Percentiles rank a stretch among this genome's conserved stretches.
phyloP scores from a whole-genome alignment of 2,797 vertebrate species.

The Rhinophrynus dorsalis region DNA sequence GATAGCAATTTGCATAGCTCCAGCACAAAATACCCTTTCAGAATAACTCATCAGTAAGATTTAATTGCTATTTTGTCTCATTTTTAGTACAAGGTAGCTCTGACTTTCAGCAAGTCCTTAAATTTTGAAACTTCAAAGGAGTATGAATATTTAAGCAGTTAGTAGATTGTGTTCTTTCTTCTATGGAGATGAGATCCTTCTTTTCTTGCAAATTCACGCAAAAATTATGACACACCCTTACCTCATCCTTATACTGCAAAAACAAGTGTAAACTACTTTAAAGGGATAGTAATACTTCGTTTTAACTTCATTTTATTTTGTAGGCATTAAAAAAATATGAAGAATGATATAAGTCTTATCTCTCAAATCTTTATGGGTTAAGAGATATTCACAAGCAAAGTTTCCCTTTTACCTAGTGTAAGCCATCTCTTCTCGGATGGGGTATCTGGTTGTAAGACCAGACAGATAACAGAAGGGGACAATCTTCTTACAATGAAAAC shows the following conservation, averaged over 20 bases:
- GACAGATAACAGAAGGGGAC: too few relatives aligned
- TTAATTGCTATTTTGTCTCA: conserved; percentile 41
- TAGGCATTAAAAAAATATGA: too few relatives aligned
- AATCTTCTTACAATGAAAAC: too few relatives aligned
- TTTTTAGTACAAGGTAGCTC: conserved; percentile 45
- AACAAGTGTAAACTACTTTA: conserved; percentile 40
- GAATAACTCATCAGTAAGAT: conserved; percentile 32
- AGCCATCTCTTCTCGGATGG: too few relatives aligned
- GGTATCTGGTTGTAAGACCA: too few relatives aligned
- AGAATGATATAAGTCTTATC: too few relatives aligned
- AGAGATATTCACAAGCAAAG: too few relatives aligned
- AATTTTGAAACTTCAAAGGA: conserved; percentile 36
- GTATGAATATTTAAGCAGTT: conserved; percentile 36
- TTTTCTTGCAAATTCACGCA: background rate
- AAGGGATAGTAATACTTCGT: too few relatives aligned
- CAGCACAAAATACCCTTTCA: conserved; percentile 37
- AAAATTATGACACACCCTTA: background rate
- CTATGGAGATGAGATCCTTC: background rate
- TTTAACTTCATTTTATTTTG: too few relatives aligned
- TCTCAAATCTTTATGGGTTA: too few relatives aligned
- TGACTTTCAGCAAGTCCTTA: conserved; percentile 41
- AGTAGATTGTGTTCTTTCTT: conserved; percentile 7
- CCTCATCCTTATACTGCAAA: conserved; percentile 29
- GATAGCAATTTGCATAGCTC: conserved; percentile 37
- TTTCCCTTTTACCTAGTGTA: too few relatives aligned